Evolutionary conservation across 2,888 invertebrate genomes (phyloP), one percentile per base, ranked within the genome.

Genomic region (Macrophya annulata): DNA sequence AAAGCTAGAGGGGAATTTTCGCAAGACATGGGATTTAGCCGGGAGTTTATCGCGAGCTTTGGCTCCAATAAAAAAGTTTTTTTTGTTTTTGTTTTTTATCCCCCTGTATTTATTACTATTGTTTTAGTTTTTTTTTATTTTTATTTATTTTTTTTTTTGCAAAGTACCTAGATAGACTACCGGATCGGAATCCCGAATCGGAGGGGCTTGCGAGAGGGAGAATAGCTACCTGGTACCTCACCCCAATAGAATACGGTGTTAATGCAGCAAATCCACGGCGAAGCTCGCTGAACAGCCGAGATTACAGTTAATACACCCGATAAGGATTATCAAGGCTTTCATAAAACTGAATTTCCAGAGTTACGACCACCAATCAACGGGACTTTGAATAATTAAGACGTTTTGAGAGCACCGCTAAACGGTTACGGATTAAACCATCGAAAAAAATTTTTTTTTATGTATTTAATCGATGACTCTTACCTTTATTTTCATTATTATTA

Each of bases 251-350:
- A 81, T 68, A 68, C 68, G 79, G 87, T 82, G 86, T 84, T 87
- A 87, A 86, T 85, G 84, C 87, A 40, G 85, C 85, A 87, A 87
- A 86, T 87, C 87, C 87, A 51, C 48, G 55, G 59, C 68, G 84
- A 88, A 88, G 86, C 86, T 84, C 87, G 81, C 79, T 85, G 85
- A 87, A 88, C 83, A 71, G 84, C 45, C 71, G 77, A 86, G 87
- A 87, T 86, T 86, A 87, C 85, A 74, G 86, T 45, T 85, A 90
- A 90, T 89, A 86, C 86, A 84, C 82, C 65, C 85, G 88, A 88
- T 85, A 86, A 86, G 88, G 87, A 88, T 88, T 87, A 89, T 77
- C 48, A 48, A 84, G 71, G 74, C 43, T 85, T 86, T 59, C 43
- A 84, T 85, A 85, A 85, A 74, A 85, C 51, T 65, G 71, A 82